phyloP scores from a whole-genome alignment of 1,140 invertebrate genomes.

The Macrosteles quadrilineatus region DNA sequence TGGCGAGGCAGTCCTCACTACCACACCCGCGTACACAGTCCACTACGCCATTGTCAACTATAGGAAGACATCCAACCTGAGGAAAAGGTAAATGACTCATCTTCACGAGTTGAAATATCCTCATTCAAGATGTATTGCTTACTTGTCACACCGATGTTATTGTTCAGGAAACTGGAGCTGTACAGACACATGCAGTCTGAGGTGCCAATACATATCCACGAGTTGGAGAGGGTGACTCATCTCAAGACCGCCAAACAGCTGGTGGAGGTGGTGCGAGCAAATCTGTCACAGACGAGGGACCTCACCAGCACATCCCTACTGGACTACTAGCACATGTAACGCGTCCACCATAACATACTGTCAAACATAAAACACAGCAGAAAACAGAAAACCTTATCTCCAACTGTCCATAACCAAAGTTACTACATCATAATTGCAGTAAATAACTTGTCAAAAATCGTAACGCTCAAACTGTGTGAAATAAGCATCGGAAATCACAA shows the following conservation, averaged over 20 bases:
- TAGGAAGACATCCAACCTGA: background rate
- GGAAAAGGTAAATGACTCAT: background rate
- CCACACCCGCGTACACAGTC: background rate
- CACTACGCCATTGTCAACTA: background rate
- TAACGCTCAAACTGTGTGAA: too few species aligned
- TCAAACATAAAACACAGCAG: too few species aligned
- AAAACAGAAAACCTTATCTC: too few species aligned
- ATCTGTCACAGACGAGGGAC: background rate
- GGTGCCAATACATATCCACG: background rate
- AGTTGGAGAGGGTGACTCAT: background rate
- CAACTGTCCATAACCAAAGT: too few species aligned
- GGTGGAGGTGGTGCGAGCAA: background rate
- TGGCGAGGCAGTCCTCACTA: background rate
- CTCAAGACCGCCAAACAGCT: background rate
- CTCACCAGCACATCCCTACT: background rate
- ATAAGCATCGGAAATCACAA: too few species aligned
- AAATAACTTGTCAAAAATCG: too few species aligned
- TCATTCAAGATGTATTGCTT: too few species aligned
- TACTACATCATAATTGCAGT: too few species aligned
- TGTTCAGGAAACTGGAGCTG: slow-evolving; percentile 5
- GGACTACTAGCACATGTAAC: too few species aligned
- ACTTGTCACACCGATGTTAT: too few species aligned
- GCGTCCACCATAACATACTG: too few species aligned
- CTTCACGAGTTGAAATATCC: too few species aligned
- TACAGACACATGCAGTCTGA: background rate